Conservation (phyloP, 2,797 vertebrate species). For the Alectoris magna region DNA sequence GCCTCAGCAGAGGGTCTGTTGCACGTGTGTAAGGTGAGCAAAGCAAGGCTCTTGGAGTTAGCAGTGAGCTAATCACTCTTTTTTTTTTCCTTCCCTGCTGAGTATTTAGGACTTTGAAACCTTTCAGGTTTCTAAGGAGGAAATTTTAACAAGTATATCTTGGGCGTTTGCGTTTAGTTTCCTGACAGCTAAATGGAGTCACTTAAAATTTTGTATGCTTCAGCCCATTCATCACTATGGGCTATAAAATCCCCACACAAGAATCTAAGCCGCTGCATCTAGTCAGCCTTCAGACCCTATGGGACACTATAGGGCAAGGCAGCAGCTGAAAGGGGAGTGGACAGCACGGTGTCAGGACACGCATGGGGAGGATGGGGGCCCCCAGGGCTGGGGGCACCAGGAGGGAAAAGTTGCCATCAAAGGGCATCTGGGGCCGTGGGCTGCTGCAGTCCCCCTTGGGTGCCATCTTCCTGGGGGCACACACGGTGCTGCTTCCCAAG, state of each 20-base stretch:
- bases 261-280: neutral
- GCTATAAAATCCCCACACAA: neutral
- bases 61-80: neutral
- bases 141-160: neutral
- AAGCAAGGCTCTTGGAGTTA: neutral
- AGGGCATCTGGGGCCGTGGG: neutral
- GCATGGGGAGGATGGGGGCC: rapidly evolving
- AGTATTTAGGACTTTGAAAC: neutral
- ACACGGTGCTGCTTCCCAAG: neutral
- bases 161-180: constrained; percentile 15
- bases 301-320: neutral
- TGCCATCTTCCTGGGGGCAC: neutral
- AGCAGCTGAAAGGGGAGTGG: neutral
- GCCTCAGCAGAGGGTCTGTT: neutral
- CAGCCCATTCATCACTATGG: neutral
- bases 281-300: neutral
- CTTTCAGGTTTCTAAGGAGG: constrained; percentile 1
- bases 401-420: neutral
- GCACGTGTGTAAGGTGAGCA: neutral
- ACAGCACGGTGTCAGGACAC: neutral
- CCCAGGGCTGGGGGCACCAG: rapidly evolving
- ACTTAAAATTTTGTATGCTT: constrained; percentile 1
- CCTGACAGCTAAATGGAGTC: neutral
- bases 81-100: neutral
- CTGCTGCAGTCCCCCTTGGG: neutral